Evolutionary conservation across 2,888 invertebrate species (phyloP).

Genomic region (Drosophila stalkeri): DNA sequence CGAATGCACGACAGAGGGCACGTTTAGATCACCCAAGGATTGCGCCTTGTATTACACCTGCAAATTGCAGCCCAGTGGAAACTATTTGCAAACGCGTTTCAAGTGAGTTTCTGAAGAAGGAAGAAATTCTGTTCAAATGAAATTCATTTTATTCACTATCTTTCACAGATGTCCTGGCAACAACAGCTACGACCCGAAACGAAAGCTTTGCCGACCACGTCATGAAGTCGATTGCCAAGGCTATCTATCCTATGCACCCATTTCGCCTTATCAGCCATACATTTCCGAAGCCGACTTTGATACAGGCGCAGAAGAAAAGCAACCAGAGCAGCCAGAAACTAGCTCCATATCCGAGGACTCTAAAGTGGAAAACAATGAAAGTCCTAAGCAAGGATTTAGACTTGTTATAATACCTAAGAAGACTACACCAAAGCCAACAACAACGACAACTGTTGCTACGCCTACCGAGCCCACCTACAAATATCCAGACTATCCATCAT

Average conservation of each 20-base stretch:
- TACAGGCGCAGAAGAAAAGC: slow-evolving; percentile 33
- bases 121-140: too few relatives aligned
- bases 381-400: not conserved
- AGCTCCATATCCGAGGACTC: not conserved
- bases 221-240: slow-evolving; percentile 63
- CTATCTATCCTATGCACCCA: slow-evolving; percentile 61
- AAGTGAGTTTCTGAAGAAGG: slow-evolving; percentile 61
- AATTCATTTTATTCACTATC: not conserved
- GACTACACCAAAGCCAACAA: slow-evolving; percentile 6
- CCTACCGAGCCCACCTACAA: slow-evolving; percentile 1
- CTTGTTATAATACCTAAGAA: slow-evolving; percentile 32
- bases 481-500: slow-evolving; percentile 9
- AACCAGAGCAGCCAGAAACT: not conserved
- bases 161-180: slow-evolving; percentile 74
- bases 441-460: slow-evolving; percentile 18
- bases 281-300: slow-evolving; percentile 18
- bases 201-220: slow-evolving; percentile 67
- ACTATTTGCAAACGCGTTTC: slow-evolving; percentile 83
- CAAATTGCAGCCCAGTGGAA: slow-evolving; percentile 77
- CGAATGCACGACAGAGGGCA: slow-evolving; percentile 82
- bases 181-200: slow-evolving; percentile 66
- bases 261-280: slow-evolving; percentile 46
- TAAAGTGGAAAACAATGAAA: not conserved
- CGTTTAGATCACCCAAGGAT: slow-evolving; percentile 83
- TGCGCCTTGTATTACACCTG: slow-evolving; percentile 85